A percentile compares a stretch with the other conserved stretches of the same genome.
phyloP scores from a whole-genome alignment of 2,888 invertebrate genomes.

The Yponomeuta plumbellus region DNA sequence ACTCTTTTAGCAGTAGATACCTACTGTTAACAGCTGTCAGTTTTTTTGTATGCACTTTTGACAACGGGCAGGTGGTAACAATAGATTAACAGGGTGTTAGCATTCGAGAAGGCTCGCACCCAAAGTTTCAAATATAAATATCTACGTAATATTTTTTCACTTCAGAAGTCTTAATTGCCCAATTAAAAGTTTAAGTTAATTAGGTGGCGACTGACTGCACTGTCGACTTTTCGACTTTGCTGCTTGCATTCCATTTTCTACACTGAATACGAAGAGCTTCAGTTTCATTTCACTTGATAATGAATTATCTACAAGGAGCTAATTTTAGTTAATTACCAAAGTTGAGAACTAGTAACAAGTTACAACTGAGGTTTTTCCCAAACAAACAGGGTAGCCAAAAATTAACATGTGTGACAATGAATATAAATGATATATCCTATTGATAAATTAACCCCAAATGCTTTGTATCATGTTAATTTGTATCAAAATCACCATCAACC shows the following conservation, averaged over 20 bases:
- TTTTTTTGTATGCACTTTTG: too few relatives aligned
- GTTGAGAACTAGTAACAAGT: background rate
- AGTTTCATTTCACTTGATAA: slow-evolving; percentile 2
- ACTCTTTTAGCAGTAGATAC: too few relatives aligned
- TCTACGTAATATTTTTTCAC: background rate
- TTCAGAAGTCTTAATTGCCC: slow-evolving; percentile 32
- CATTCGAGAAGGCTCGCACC: too few relatives aligned
- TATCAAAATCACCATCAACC: too few relatives aligned
- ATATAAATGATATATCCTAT: too few relatives aligned
- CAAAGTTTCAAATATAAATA: background rate
- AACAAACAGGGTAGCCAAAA: too few relatives aligned
- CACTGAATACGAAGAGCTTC: background rate
- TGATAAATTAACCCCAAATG: too few relatives aligned
- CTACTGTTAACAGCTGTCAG: too few relatives aligned
- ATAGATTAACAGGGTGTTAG: too few relatives aligned
- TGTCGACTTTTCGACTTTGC: background rate
- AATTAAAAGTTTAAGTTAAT: slow-evolving; percentile 45
- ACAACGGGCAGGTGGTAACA: too few relatives aligned
- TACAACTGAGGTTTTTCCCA: background rate
- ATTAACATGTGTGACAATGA: too few relatives aligned
- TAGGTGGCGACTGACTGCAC: background rate
- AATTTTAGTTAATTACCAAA: background rate
- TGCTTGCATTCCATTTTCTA: slow-evolving; percentile 19
- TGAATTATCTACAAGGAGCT: background rate
- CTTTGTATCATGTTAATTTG: too few relatives aligned